Evolutionary conservation across 1,140 invertebrate genomes (phyloP).

Genomic region (Leptopilina clavipes): DNA sequence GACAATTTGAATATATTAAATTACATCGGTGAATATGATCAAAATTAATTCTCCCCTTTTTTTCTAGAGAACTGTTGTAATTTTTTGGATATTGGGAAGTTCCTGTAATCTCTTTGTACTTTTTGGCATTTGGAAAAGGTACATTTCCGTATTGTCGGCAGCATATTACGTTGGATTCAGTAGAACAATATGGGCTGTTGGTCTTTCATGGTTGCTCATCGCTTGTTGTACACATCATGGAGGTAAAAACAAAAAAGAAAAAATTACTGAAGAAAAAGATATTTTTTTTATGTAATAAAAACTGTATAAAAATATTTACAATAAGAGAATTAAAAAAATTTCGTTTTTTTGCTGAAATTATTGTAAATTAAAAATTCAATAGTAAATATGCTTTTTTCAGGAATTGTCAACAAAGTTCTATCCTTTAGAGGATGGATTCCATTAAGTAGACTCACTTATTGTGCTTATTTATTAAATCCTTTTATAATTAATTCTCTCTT

Average conservation of each 20-base stretch:
- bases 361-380: no score
- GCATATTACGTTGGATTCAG: slow-evolving; percentile 70
- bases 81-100: slow-evolving; percentile 68
- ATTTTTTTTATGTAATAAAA: no score
- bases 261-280: background rate
- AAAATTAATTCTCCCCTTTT: slow-evolving; percentile 30
- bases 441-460: slow-evolving; percentile 73
- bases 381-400: slow-evolving; percentile 54
- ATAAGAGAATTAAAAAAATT: no score
- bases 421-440: slow-evolving; percentile 72
- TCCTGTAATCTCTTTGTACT: slow-evolving; percentile 69
- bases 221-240: slow-evolving; percentile 73
- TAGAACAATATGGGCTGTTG: slow-evolving; percentile 73
- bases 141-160: slow-evolving; percentile 64
- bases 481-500: slow-evolving; percentile 66
- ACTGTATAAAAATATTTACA: no score
- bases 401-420: slow-evolving; percentile 70
- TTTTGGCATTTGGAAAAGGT: slow-evolving; percentile 66
- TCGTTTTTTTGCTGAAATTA: no score
- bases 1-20: background rate
- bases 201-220: slow-evolving; percentile 74
- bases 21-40: background rate
- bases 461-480: slow-evolving; percentile 75
- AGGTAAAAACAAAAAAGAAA: slow-evolving; percentile 53
- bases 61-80: slow-evolving; percentile 62